Evolutionary conservation across 2,797 vertebrate genomes (phyloP).

Genomic region (Manis javanica): DNA sequence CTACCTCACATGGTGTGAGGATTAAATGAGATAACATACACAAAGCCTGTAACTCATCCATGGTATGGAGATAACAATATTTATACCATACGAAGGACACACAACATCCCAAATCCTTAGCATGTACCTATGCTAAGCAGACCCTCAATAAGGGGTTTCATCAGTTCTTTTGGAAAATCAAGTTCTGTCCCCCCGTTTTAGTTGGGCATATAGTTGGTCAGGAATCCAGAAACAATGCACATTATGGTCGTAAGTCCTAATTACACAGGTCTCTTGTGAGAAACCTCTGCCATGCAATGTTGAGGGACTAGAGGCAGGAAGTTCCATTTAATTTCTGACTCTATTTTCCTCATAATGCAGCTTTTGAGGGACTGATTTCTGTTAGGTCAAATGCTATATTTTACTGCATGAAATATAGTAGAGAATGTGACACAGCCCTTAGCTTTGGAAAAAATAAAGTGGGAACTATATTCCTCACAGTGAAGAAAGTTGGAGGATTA

Average conservation of each 20-base stretch:
- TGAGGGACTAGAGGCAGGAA: background rate
- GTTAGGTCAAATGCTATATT: background rate
- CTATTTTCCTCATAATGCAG: background rate
- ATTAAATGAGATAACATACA: background rate
- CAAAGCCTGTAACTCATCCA: background rate
- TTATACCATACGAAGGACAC: background rate
- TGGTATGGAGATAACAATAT: background rate
- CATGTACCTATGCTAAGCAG: background rate
- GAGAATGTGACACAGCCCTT: background rate
- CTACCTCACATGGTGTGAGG: background rate
- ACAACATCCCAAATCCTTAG: background rate
- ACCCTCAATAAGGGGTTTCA: background rate
- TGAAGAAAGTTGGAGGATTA: constrained; percentile 21
- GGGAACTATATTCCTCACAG: background rate
- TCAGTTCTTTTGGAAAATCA: background rate
- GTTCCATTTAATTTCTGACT: background rate
- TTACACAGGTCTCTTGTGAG: background rate
- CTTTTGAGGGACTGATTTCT: constrained; percentile 20
- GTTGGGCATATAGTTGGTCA: background rate
- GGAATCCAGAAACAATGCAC: background rate
- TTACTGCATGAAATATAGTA: background rate
- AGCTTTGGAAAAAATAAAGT: constrained; percentile 37
- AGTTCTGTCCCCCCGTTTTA: background rate
- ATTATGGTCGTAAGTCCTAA: background rate
- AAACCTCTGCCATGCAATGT: background rate